Percentiles rank a stretch among this genome's conserved stretches.
phyloP scores from a whole-genome alignment of 2,888 invertebrate genomes.

The Muscina levida region DNA sequence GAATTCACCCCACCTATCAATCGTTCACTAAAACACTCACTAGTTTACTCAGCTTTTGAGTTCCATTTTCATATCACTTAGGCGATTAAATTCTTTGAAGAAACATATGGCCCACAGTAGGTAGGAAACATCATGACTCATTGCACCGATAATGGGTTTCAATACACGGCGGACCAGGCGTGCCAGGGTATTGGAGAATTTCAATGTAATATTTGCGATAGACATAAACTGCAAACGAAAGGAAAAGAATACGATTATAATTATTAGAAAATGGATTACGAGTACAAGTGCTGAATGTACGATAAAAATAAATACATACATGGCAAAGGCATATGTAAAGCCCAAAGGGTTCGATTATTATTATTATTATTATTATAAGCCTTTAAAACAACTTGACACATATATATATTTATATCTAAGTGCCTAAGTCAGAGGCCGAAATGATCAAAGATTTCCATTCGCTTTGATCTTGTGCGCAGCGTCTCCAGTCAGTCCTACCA shows the following conservation, averaged over 20 bases:
- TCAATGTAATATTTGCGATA: slow-evolving; percentile 96
- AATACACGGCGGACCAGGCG: slow-evolving; percentile 89
- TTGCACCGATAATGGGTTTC: slow-evolving; percentile 84
- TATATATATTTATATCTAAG: no score
- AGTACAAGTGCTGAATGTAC: no score
- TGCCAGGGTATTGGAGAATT: slow-evolving; percentile 96
- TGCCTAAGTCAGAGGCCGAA: no score
- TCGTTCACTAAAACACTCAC: neutral
- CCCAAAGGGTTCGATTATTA: no score
- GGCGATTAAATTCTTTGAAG: slow-evolving; percentile 98
- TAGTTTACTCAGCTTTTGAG: slow-evolving; percentile 64
- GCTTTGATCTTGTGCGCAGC: no score
- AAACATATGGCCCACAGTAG: slow-evolving; percentile 96
- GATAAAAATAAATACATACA: no score
- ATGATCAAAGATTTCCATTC: no score
- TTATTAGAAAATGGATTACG: no score
- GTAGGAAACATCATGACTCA: slow-evolving; percentile 94
- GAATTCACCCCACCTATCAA: neutral
- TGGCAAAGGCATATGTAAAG: no score
- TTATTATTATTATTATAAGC: no score
- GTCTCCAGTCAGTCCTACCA: no score
- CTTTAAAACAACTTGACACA: no score
- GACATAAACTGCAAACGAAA: slow-evolving; percentile 16
- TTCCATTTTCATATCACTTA: slow-evolving; percentile 91
- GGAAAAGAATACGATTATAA: slow-evolving; percentile 73